Conservation (phyloP, 30 jellyfish, hydroid and myxozoan species). For the Cassiopea andromeda region DNA sequence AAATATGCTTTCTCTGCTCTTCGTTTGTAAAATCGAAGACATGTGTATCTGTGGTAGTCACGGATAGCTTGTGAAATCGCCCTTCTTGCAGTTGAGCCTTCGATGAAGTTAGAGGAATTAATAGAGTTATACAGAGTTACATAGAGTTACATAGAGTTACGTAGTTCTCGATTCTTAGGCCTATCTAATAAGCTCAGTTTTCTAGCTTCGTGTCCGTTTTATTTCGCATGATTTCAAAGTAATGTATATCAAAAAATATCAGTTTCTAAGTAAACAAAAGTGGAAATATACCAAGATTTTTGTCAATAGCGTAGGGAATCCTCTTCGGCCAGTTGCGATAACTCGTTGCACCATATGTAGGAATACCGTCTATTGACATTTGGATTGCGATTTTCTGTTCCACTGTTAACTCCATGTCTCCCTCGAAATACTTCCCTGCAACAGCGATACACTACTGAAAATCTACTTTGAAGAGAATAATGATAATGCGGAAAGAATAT, state of each 20-base stretch:
- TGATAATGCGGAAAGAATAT: not conserved
- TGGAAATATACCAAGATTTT: slow-evolving; percentile 24
- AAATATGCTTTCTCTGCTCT: slow-evolving; percentile 41
- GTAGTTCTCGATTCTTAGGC: not conserved
- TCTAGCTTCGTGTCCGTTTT: not conserved
- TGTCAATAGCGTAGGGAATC: slow-evolving; percentile 51
- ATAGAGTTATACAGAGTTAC: not conserved
- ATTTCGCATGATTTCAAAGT: not conserved
- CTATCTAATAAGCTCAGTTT: not conserved
- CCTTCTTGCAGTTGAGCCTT: slow-evolving; percentile 25
- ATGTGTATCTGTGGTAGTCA: slow-evolving; percentile 54
- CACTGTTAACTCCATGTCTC: slow-evolving; percentile 66
- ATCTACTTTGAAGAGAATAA: not conserved
- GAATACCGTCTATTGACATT: slow-evolving; percentile 60
- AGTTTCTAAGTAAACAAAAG: not conserved
- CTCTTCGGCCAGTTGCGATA: slow-evolving; percentile 60
- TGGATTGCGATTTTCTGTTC: slow-evolving; percentile 62
- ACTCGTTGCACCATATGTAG: slow-evolving; percentile 59
- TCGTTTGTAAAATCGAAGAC: slow-evolving; percentile 48
- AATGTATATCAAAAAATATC: not conserved
- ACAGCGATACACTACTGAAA: not conserved
- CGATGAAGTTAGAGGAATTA: no score
- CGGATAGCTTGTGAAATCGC: slow-evolving; percentile 30
- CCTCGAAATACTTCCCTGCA: slow-evolving; percentile 65
- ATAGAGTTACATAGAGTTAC: not conserved